Percentiles rank a stretch among this genome's conserved stretches.
These are phyloP conservation scores for Eurytoma californica DNA, from an alignment of 2,888 invertebrate genomes.

Conservation along the genomic window DNA sequence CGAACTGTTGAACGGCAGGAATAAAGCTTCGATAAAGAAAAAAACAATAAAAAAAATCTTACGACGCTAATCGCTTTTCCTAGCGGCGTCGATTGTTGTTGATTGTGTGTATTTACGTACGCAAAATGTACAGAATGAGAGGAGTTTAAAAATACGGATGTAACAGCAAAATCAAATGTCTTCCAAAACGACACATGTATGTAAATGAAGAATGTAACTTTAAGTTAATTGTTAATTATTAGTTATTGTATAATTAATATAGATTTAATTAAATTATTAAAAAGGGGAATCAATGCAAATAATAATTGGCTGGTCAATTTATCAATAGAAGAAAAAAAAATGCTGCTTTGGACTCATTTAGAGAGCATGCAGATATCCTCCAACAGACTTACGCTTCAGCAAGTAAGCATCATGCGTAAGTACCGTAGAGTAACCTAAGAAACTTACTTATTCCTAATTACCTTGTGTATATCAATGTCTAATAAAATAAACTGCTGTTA, in stretches of 20 bases:
- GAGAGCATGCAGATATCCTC: slow-evolving; percentile 10
- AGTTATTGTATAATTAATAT: slow-evolving; percentile 11
- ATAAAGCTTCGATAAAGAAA: slow-evolving; percentile 44
- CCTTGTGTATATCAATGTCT: slow-evolving; percentile 75
- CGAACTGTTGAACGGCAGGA: slow-evolving; percentile 43
- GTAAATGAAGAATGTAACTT: slow-evolving; percentile 28
- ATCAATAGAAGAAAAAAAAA: slow-evolving; percentile 10
- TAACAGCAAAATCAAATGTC: slow-evolving; percentile 72
- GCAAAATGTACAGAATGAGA: slow-evolving; percentile 29
- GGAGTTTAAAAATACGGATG: slow-evolving; percentile 33
- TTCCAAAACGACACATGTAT: slow-evolving; percentile 63
- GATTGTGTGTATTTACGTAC: slow-evolving; percentile 44
- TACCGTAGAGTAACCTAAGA: slow-evolving; percentile 49
- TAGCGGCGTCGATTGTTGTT: slow-evolving; percentile 50
- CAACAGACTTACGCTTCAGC: slow-evolving; percentile 32
- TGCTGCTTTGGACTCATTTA: slow-evolving; percentile 11
- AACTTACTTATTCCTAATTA: slow-evolving; percentile 67
- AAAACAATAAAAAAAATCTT: slow-evolving; percentile 33
- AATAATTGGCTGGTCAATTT: slow-evolving; percentile 30
- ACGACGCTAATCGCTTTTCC: slow-evolving; percentile 18
- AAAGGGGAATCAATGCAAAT: slow-evolving; percentile 22
- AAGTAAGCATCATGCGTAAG: slow-evolving; percentile 35
- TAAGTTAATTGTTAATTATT: slow-evolving; percentile 21
- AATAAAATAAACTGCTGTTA: slow-evolving; percentile 75
- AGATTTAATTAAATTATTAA: slow-evolving; percentile 6